These are phyloP conservation scores for Anas flavirostris DNA, from an alignment of 2,797 vertebrate species.

Conservation along the genomic window DNA sequence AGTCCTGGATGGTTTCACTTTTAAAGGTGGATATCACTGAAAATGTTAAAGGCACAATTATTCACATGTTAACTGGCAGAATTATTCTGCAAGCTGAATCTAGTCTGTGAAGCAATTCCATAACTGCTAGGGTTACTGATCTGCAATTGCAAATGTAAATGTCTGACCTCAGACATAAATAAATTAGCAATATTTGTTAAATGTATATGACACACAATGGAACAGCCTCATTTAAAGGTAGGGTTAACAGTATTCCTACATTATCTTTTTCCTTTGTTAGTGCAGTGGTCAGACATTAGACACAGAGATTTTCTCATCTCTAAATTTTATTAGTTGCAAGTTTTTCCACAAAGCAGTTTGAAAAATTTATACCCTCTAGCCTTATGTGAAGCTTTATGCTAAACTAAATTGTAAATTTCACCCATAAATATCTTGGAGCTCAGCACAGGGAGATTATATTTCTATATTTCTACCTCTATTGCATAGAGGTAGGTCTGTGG, in stretches of 20 bases:
- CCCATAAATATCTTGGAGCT: not conserved
- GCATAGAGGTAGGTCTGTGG: not conserved
- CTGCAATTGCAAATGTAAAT: not conserved
- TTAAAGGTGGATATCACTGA: not conserved
- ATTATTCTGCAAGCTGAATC: not conserved
- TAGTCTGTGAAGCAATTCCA: rapidly evolving
- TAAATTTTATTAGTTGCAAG: not conserved
- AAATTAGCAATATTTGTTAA: not conserved
- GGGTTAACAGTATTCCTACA: not conserved
- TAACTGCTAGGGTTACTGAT: not conserved
- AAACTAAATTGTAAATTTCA: not conserved
- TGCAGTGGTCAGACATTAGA: not conserved
- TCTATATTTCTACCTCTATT: not conserved
- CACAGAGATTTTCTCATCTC: not conserved
- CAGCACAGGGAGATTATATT: not conserved
- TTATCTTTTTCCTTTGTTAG: not conserved
- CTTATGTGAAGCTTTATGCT: not conserved
- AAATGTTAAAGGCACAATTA: not conserved
- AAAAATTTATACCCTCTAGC: not conserved
- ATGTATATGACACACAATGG: not conserved
- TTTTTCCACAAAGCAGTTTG: not conserved
- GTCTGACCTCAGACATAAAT: not conserved
- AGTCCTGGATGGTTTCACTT: not conserved
- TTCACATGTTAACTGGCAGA: not conserved
- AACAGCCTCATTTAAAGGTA: not conserved